Evolutionary conservation across 2,888 invertebrate genomes (phyloP).

Genomic region (Philaethria dido): DNA sequence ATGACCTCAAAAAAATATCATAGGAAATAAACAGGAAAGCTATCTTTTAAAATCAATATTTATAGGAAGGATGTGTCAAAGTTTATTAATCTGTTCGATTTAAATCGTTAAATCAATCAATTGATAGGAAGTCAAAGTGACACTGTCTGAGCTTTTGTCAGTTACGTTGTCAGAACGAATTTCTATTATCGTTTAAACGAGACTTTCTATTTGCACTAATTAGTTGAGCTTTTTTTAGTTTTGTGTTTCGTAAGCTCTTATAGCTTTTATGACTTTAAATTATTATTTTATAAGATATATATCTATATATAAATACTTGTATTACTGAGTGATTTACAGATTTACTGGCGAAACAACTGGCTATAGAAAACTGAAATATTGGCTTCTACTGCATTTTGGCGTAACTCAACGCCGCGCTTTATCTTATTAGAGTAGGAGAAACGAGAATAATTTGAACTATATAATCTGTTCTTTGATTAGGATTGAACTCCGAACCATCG

Average conservation of each 20-base stretch:
- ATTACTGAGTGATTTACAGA: no score
- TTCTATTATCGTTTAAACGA: constrained; percentile 20
- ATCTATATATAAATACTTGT: no score
- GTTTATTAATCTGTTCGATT: not conserved
- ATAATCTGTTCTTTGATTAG: no score
- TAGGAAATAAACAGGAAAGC: not conserved
- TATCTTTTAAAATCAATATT: not conserved
- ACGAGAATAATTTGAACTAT: no score
- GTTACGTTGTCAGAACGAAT: constrained; percentile 16
- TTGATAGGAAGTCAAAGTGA: constrained; percentile 35
- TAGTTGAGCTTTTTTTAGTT: constrained; percentile 19
- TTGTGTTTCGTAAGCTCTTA: not conserved
- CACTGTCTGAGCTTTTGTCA: constrained; percentile 36
- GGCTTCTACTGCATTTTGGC: no score
- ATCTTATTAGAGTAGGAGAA: no score
- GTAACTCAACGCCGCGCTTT: no score
- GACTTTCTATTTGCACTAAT: constrained; percentile 35
- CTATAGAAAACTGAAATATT: no score
- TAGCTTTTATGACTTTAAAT: not conserved
- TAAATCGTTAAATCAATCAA: not conserved
- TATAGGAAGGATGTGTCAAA: not conserved
- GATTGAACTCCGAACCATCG: no score
- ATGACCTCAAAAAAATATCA: no score
- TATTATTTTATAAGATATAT: no score
- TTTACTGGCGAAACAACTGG: no score